Conservation (phyloP, 2,888 invertebrate species). For the Alviniconcha strummeri region DNA sequence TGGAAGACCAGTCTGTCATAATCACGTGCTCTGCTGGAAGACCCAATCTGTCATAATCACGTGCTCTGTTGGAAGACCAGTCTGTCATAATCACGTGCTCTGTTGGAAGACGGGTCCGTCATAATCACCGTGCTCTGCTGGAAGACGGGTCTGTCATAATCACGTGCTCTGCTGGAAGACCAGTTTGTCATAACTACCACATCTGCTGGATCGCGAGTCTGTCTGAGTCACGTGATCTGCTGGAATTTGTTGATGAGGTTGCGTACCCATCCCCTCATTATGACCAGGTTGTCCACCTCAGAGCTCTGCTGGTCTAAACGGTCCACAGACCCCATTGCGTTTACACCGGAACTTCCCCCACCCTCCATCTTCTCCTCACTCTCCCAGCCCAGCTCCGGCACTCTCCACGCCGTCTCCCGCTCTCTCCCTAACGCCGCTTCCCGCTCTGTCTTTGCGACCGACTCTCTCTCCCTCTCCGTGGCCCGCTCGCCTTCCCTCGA, state of each 20-base stretch:
- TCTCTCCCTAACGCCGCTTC: neutral
- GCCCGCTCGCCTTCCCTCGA: neutral
- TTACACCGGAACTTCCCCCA: neutral
- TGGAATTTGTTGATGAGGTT: slow-evolving; percentile 66
- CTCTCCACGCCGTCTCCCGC: neutral
- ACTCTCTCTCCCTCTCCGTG: neutral
- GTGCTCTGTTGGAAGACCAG: no score
- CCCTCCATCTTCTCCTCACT: neutral
- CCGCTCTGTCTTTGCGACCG: neutral
- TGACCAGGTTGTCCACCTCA: slow-evolving; percentile 58
- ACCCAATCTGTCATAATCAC: no score
- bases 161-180: no score
- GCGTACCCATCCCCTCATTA: slow-evolving; percentile 66
- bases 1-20: no score
- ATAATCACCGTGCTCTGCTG: no score
- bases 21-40: no score
- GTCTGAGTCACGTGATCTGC: slow-evolving; percentile 33
- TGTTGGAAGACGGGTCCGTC: no score
- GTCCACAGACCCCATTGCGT: slow-evolving; percentile 43
- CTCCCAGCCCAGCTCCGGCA: neutral
- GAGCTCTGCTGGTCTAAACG: slow-evolving; percentile 54
- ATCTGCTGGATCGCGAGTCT: no score
- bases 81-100: no score
- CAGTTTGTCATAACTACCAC: no score
- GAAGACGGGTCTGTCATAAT: no score